Evolutionary conservation across 1,140 invertebrate species (phyloP).

Genomic region (Sycophila sp.): DNA sequence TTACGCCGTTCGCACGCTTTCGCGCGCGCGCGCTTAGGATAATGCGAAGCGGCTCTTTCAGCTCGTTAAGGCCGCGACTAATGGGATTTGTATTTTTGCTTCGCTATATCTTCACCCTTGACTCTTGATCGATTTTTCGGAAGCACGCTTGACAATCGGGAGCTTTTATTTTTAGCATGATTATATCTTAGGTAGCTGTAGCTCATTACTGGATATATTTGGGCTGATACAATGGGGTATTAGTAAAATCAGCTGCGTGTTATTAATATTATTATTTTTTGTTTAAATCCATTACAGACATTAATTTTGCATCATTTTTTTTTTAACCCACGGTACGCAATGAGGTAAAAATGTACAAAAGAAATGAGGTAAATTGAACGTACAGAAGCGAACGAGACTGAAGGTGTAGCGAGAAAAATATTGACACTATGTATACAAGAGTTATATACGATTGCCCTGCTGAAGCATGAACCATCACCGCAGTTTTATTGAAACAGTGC

Average conservation of each 20-base stretch:
- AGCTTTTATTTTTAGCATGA: background rate
- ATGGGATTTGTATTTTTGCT: too few relatives aligned
- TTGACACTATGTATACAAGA: conserved; percentile 9
- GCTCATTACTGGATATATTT: too few relatives aligned
- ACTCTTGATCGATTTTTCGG: too few relatives aligned
- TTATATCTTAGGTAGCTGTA: too few relatives aligned
- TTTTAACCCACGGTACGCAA: background rate
- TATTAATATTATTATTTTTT: background rate
- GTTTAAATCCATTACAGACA: background rate
- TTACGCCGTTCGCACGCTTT: conserved; percentile 3
- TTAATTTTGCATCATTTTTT: background rate
- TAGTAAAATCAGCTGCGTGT: background rate
- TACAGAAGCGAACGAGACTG: conserved; percentile 5
- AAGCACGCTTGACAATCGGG: background rate
- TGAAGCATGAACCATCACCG: conserved; percentile 62
- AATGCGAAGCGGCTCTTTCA: background rate
- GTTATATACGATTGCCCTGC: conserved; percentile 2
- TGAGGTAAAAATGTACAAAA: background rate
- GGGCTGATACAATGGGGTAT: too few relatives aligned
- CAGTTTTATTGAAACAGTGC: conserved; percentile 49
- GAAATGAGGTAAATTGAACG: conserved; percentile 6
- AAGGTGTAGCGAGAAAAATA: conserved; percentile 16
- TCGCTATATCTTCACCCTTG: too few relatives aligned
- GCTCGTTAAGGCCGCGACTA: too few relatives aligned
- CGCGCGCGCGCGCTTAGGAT: background rate